These are phyloP conservation scores for Heterocephalus glaber DNA, from an alignment of 2,113 vertebrate species.

Conservation along the genomic window DNA sequence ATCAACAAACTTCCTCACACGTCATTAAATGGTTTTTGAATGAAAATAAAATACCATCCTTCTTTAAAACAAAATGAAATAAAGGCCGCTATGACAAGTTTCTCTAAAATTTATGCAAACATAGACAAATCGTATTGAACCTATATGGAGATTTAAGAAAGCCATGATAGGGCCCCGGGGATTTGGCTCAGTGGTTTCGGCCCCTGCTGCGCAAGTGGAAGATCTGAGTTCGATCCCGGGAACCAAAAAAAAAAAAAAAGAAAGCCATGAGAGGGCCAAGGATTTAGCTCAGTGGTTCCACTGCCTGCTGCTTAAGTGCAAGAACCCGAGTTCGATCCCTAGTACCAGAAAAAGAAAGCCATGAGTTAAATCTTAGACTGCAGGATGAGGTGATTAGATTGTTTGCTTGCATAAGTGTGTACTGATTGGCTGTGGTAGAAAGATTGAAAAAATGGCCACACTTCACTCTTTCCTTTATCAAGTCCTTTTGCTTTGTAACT, in stretches of 20 bases:
- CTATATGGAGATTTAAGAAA: background rate
- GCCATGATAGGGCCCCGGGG: too few species aligned
- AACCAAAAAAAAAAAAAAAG: too few species aligned
- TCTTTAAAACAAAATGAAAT: constrained; percentile 2
- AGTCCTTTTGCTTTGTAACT: background rate
- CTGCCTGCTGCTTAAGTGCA: too few species aligned
- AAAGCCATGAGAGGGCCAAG: too few species aligned
- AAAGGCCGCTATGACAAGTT: background rate
- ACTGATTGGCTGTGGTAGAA: background rate
- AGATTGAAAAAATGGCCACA: background rate
- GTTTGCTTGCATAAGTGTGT: too few species aligned
- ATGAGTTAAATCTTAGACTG: background rate
- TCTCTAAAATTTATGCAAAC: background rate
- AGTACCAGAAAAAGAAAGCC: too few species aligned
- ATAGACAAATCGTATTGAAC: background rate
- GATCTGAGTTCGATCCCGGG: too few species aligned
- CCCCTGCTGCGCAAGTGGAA: too few species aligned
- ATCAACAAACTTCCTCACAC: background rate
- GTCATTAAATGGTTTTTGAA: background rate
- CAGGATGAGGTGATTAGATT: background rate
- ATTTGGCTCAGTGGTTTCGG: too few species aligned
- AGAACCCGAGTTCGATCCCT: too few species aligned
- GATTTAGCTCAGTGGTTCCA: too few species aligned
- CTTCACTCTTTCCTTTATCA: background rate
- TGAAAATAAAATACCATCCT: background rate